Percentiles rank a stretch among this genome's conserved stretches.
Conservation (phyloP, 1,140 invertebrate genomes). For the Penaeus chinensis region DNA sequence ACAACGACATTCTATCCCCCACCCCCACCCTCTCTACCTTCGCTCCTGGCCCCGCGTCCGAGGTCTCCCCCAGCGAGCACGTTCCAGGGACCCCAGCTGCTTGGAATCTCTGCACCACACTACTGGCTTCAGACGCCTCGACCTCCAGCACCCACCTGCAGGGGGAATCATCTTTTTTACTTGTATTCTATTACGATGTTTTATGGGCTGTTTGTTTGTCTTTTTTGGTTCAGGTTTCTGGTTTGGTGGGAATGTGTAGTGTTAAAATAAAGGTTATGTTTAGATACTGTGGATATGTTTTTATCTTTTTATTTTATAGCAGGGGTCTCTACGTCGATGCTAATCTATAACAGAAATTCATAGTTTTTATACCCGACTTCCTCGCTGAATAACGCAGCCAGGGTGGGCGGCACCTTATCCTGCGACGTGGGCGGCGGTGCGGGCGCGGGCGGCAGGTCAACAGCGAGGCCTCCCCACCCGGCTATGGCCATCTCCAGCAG, state of each 20-base stretch:
- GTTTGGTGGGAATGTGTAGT: no score
- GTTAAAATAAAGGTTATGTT: no score
- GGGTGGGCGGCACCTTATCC: slow-evolving; percentile 64
- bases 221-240: no score
- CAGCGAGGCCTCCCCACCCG: slow-evolving; percentile 82
- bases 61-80: slow-evolving; percentile 78
- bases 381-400: slow-evolving; percentile 59
- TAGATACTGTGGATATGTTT: no score
- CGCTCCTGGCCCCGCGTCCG: slow-evolving; percentile 77
- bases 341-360: background rate
- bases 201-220: no score
- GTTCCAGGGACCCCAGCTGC: slow-evolving; percentile 74
- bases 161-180: background rate
- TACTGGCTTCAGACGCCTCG: slow-evolving; percentile 70
- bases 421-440: slow-evolving; percentile 69
- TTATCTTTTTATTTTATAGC: no score
- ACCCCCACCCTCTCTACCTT: slow-evolving; percentile 66
- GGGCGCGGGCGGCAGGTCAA: slow-evolving; percentile 51
- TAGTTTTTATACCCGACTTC: slow-evolving; percentile 55
- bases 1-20: background rate
- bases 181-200: background rate
- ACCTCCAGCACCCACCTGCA: slow-evolving; percentile 90
- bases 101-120: slow-evolving; percentile 76
- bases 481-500: slow-evolving; percentile 95
- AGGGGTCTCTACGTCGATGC: no score